A percentile compares a stretch with the other conserved stretches of the same genome.
phyloP scores from a whole-genome alignment of 2,797 vertebrate genomes.

The Periophthalmus magnuspinnatus region DNA sequence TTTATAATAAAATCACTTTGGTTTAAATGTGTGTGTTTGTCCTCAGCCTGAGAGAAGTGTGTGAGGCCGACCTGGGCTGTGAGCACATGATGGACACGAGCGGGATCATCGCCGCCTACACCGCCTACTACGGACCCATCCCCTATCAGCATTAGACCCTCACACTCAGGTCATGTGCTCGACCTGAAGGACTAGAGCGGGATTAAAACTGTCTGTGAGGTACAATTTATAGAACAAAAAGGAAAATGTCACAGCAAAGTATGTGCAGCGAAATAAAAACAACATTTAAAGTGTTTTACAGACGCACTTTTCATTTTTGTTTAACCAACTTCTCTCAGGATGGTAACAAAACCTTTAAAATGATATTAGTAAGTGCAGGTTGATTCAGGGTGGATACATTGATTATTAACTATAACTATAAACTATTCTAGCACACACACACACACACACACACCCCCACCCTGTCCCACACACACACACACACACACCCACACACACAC shows the following conservation, averaged over 20 bases:
- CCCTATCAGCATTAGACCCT: slow-evolving; percentile 48
- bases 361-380: neutral
- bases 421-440: no score
- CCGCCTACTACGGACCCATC: slow-evolving; percentile 76
- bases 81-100: slow-evolving; percentile 78
- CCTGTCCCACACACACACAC: no score
- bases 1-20: no score
- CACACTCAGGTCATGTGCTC: no score
- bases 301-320: neutral
- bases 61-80: slow-evolving; percentile 79
- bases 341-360: neutral
- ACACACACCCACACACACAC: no score
- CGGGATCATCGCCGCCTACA: slow-evolving; percentile 83
- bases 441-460: no score
- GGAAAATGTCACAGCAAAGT: neutral
- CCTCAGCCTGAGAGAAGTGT: slow-evolving; percentile 78
- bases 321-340: neutral
- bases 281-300: no score
- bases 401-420: no score
- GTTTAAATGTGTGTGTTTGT: neutral
- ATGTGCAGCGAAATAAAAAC: no score
- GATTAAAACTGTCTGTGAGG: neutral
- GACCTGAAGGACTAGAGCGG: neutral
- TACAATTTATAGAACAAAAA: neutral
- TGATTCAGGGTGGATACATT: no score